Conservation (phyloP, 2,113 vertebrate genomes). For the human (Homo sapiens) region DNA sequence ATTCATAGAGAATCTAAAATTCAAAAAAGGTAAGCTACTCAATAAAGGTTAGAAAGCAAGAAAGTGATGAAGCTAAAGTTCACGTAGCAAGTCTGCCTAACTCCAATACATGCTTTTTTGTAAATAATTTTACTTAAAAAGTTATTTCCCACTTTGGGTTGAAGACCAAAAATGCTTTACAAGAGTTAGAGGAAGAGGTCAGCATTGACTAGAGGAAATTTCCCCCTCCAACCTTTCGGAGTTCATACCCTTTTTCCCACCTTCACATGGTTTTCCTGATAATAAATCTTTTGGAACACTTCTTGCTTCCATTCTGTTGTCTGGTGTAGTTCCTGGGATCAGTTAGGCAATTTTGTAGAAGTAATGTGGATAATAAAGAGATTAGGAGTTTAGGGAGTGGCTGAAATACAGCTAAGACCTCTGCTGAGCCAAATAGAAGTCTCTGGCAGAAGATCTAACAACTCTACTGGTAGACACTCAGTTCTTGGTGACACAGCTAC, state of each 20-base stretch:
- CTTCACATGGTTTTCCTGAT: background rate
- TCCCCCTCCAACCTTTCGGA: background rate
- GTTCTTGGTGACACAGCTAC: background rate
- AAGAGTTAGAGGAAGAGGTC: background rate
- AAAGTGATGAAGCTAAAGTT: background rate
- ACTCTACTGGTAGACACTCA: background rate
- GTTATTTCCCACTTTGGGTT: background rate
- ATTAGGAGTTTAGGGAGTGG: background rate
- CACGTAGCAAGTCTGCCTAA: background rate
- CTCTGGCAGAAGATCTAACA: background rate
- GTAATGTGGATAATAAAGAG: background rate
- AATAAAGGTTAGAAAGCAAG: background rate
- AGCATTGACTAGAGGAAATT: background rate
- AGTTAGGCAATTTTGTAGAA: background rate
- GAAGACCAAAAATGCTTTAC: background rate
- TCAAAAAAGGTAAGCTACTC: background rate
- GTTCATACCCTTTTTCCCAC: background rate
- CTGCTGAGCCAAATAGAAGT: background rate
- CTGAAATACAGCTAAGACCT: background rate
- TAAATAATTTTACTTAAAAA: background rate
- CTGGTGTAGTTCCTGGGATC: background rate
- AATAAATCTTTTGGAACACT: background rate
- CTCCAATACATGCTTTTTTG: background rate
- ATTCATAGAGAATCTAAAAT: background rate
- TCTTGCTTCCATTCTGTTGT: background rate